Conservation (phyloP, 2,113 vertebrate species). For the Acinonyx jubatus region DNA sequence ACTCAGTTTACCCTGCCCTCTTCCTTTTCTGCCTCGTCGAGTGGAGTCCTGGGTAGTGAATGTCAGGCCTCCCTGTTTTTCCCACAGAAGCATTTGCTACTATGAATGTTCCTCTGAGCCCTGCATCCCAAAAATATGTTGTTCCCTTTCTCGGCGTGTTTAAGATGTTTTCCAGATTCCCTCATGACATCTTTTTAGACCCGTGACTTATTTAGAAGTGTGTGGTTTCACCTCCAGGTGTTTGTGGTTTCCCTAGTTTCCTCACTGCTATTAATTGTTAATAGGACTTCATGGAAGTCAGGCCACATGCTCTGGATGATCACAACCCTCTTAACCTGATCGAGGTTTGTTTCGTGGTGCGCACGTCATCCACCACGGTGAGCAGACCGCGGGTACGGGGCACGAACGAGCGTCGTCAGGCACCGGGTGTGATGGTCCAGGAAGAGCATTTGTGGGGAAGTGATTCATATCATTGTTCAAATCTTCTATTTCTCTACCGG, state of each 20-base stretch:
- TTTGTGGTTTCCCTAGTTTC: background rate
- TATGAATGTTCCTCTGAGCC: background rate
- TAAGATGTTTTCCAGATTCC: background rate
- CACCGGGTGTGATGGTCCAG: background rate
- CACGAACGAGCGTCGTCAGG: background rate
- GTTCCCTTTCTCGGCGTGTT: background rate
- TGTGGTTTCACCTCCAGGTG: background rate
- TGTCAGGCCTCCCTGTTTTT: background rate
- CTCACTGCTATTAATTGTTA: background rate
- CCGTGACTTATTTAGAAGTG: background rate
- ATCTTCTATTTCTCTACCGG: background rate
- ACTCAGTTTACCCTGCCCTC: background rate
- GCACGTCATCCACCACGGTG: no score
- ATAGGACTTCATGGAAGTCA: background rate
- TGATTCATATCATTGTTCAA: fast-evolving
- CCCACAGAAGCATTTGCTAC: background rate
- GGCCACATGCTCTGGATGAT: background rate
- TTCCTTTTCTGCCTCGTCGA: background rate
- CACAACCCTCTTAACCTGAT: background rate
- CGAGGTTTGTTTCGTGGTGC: background rate
- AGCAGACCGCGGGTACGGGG: background rate
- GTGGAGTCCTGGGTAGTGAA: background rate
- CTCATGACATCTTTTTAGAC: background rate
- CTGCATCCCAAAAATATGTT: background rate
- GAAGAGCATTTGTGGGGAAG: background rate